Conservation (phyloP, 2,888 invertebrate species). For the Odontomyia ornata region DNA sequence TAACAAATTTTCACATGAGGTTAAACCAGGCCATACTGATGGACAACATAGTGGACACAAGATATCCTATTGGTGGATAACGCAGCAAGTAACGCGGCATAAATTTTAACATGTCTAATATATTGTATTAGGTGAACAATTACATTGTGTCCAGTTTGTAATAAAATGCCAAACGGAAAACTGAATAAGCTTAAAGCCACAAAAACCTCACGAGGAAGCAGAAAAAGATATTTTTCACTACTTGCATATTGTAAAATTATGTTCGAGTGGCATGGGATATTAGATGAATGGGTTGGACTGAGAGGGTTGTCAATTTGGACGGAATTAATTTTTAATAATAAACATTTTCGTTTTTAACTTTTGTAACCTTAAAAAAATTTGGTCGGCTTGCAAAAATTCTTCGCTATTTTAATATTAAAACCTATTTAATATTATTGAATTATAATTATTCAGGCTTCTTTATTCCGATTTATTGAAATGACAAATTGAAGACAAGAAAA, state of each 20-base stretch:
- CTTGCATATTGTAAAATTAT: too few relatives aligned
- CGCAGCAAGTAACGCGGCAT: neutral
- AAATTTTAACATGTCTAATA: conserved; percentile 7
- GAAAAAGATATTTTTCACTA: neutral
- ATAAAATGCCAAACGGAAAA: conserved; percentile 26
- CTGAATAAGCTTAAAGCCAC: conserved; percentile 25
- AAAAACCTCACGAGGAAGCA: conserved; percentile 27
- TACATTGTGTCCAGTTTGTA: conserved; percentile 44
- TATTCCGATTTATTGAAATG: too few relatives aligned
- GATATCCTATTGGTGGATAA: neutral
- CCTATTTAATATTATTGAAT: too few relatives aligned
- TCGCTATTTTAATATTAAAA: too few relatives aligned
- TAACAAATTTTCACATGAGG: conserved; percentile 7
- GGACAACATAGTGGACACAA: neutral
- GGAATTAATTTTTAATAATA: neutral
- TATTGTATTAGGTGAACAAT: conserved; percentile 31
- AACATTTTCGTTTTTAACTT: too few relatives aligned
- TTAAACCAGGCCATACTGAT: neutral
- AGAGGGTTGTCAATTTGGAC: neutral
- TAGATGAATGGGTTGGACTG: neutral
- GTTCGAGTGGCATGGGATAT: neutral
- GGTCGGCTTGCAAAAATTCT: too few relatives aligned
- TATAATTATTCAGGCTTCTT: too few relatives aligned
- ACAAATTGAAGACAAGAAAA: too few relatives aligned
- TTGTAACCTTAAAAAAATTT: too few relatives aligned